Conservation (phyloP, 2,888 invertebrate genomes). For the Drosophila recens region DNA sequence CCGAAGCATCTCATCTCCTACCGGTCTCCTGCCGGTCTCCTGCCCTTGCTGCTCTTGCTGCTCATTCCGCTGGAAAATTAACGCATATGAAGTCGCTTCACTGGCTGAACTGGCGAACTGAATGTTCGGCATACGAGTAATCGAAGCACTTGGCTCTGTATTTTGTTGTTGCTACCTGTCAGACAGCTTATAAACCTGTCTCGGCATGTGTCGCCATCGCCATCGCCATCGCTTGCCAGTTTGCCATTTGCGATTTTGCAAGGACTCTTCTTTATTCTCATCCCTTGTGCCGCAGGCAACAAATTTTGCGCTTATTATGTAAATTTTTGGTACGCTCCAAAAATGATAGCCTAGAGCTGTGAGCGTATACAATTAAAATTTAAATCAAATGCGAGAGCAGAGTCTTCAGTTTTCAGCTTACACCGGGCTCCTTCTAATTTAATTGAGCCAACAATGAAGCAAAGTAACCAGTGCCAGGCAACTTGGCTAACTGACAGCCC, state of each 20-base stretch:
- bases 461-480: conserved; percentile 40
- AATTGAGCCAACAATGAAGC: conserved; percentile 73
- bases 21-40: background rate
- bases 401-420: conserved; percentile 19
- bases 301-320: conserved; percentile 75
- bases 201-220: conserved; percentile 66
- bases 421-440: conserved; percentile 56
- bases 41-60: conserved; percentile 32
- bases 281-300: conserved; percentile 33
- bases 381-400: conserved; percentile 67
- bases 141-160: conserved; percentile 70
- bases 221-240: conserved; percentile 17
- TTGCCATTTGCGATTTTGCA: conserved; percentile 23
- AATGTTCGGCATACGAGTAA: conserved; percentile 48
- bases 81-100: conserved; percentile 67
- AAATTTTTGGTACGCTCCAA: conserved; percentile 62
- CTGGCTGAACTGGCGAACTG: conserved; percentile 24
- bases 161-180: conserved; percentile 66
- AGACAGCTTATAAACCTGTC: conserved; percentile 67
- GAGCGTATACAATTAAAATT: conserved; percentile 77
- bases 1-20: conserved; percentile 19
- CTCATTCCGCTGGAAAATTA: conserved; percentile 79
- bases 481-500: conserved; percentile 55
- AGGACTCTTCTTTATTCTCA: conserved; percentile 14
- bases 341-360: conserved; percentile 65